A percentile compares a stretch with the other conserved stretches of the same genome.
phyloP scores from a whole-genome alignment of 2,888 invertebrate species.

The Euzetes globulus region DNA sequence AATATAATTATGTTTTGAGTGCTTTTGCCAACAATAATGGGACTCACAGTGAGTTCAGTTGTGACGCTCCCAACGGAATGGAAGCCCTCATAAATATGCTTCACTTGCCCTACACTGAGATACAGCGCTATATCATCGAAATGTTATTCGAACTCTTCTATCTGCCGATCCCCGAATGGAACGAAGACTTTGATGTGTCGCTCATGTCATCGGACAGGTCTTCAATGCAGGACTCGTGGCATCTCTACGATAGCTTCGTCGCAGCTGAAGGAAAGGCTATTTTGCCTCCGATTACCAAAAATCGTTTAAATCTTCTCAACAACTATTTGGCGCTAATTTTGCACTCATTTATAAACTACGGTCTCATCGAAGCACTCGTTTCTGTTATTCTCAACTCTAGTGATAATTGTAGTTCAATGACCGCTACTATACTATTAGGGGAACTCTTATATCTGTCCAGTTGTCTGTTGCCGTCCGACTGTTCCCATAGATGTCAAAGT shows the following conservation, averaged over 20 bases:
- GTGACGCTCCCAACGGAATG: conserved; percentile 45
- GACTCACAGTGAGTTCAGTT: neutral
- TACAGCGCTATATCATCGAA: conserved; percentile 85
- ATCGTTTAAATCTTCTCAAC: conserved; percentile 71
- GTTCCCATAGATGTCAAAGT: conserved; percentile 72
- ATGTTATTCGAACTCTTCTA: conserved; percentile 81
- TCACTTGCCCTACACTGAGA: conserved; percentile 78
- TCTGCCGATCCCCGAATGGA: conserved; percentile 78
- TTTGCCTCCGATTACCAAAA: conserved; percentile 74
- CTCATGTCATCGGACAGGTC: conserved; percentile 63
- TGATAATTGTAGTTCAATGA: conserved; percentile 79
- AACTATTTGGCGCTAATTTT: conserved; percentile 81
- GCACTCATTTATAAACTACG: conserved; percentile 76
- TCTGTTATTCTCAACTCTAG: conserved; percentile 77
- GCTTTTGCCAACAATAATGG: neutral
- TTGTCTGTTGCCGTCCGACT: conserved; percentile 69
- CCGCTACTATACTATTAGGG: conserved; percentile 80
- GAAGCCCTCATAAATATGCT: conserved; percentile 52
- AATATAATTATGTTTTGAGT: neutral
- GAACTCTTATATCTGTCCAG: conserved; percentile 71
- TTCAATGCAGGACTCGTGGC: conserved; percentile 67
- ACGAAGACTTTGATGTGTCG: conserved; percentile 81
- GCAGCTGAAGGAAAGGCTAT: conserved; percentile 79
- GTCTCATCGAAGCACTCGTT: conserved; percentile 62
- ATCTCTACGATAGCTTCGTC: conserved; percentile 86